Conservation (phyloP, 2,797 vertebrate species). For the Austrolebias charrua region DNA sequence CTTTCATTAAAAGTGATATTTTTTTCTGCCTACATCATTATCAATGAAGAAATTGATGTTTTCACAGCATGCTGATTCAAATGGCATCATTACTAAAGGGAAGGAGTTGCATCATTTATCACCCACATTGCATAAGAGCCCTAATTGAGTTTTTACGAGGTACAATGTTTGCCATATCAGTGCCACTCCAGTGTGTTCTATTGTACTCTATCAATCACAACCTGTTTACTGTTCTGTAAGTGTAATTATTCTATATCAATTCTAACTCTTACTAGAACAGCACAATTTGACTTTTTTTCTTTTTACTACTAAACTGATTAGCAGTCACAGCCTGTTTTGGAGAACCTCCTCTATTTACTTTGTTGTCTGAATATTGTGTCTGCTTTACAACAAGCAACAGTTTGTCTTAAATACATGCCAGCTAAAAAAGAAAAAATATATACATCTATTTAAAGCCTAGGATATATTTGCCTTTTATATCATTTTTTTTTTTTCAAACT, state of each 20-base stretch:
- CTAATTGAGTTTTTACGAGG: constrained; percentile 44
- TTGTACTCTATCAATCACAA: not conserved
- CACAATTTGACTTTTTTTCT: not conserved
- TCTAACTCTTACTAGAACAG: not conserved
- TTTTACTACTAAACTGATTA: not conserved
- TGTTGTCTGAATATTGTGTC: not conserved
- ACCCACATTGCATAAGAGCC: constrained; percentile 38
- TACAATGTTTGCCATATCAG: constrained; percentile 14
- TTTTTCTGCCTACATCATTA: constrained; percentile 23
- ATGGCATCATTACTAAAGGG: constrained; percentile 36
- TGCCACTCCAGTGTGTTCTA: constrained; percentile 1
- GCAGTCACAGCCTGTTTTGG: not conserved
- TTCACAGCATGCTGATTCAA: constrained; percentile 45
- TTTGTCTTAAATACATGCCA: not conserved
- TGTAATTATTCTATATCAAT: not conserved
- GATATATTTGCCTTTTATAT: too few species aligned
- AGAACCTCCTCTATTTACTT: not conserved
- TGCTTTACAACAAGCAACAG: not conserved
- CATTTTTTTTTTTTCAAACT: too few species aligned
- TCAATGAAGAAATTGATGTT: constrained; percentile 40
- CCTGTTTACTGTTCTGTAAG: not conserved
- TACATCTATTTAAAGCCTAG: too few species aligned
- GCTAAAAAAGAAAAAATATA: not conserved
- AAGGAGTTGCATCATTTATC: constrained; percentile 49
- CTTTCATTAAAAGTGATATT: constrained; percentile 15